Evolutionary conservation across 2,797 vertebrate species (phyloP), one percentile per base, ranked within the genome.

Genomic region (Takifugu rubripes): DNA sequence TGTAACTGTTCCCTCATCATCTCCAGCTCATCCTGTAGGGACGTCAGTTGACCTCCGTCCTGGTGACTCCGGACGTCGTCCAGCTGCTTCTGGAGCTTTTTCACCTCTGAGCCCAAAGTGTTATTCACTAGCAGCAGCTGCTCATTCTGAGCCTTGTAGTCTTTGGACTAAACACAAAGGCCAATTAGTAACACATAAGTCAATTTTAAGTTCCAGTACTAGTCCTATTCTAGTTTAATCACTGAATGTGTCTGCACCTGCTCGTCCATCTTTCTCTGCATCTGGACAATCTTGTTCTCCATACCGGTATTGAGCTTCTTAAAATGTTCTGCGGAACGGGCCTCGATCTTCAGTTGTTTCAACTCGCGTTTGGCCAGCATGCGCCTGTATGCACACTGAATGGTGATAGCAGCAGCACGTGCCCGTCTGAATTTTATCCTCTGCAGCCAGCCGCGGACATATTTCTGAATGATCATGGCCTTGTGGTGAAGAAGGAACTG

Each of bases 241-340:
- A 3, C 5, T 5, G 3, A 1, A 44, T 44, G 5, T 44, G 44
- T 25, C 17, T 25, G 0, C 69, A 98, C 96, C 95, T 97, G 94
- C 54, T 97, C 95, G 0, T 98, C 94, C 6, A 99, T 91, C 87
- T 95, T 98, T 75, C 94, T 93, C 76, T 96, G 95, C 12, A 98
- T 92, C 78, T 98, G 96, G 0, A 98, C 93, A 16, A 98, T 96
- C 81, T 99, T 99, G 83, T 97, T 99, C 90, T 98, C 97, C 97
- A 99, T 98, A 57, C 97, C 97, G 0, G 92, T 85, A 27, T 96
- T 97, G 79, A 99, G 95, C 6, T 94, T 95, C 84, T 94, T 97
- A 49, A 96, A 89, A 68, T 93, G 94, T 58, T 96, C 54, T 0
- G 88, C 93, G 0, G 95, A 95, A 17, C 92, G 90, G 0, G 96